Base-by-base conservation (phyloP, 2,888 invertebrate species). In the Cephalotes varians region DNA sequence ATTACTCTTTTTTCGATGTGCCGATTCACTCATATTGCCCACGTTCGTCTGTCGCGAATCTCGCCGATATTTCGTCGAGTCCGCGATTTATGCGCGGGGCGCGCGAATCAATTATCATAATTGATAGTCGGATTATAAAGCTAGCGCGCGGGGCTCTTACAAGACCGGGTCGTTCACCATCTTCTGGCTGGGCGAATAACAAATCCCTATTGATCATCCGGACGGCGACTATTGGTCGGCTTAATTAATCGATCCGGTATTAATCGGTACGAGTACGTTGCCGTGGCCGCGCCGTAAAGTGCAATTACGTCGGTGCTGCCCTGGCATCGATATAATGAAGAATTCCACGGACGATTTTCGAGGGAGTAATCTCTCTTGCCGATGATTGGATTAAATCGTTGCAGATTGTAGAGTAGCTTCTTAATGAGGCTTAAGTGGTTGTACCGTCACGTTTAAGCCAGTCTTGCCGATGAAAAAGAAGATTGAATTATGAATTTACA, bases 31-130 rank as follows among this genome's bases (percentile, higher is more conserved):
- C 37, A 9, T 5, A 44, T 81, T 77, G 79, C 62, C 62, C 54
- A 73, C 47, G 77, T 56, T 69, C 47, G 49, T 60, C 40, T 34
- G 49, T 2, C 15, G 9, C 18, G 44, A 47, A 47, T 51, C 21
- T 10, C 40, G n/a, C 18, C 44, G 37, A 34, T 83, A 83, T 77
- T 87, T 82, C 76, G 67, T 60, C 51, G 81, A 73, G 58, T 37
- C 37, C 49, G 31, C 69, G 51, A 82, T 85, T 82, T 54, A 82
- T 69, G 40, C 62, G 83, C 40, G 49, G 62, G 9, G n/a, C 84
- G 88, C 87, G 90, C 87, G 87, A 89, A 92, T 92, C 89, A 90
- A 92, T 92, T 92, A 92, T 92, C 91, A 92, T 91, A 92, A 92
- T 92, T 92, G 91, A 91, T 91, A 89, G 86, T 81, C 28, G 80